Conservation (phyloP, 2,797 vertebrate genomes). For the Acanthornis magna region DNA sequence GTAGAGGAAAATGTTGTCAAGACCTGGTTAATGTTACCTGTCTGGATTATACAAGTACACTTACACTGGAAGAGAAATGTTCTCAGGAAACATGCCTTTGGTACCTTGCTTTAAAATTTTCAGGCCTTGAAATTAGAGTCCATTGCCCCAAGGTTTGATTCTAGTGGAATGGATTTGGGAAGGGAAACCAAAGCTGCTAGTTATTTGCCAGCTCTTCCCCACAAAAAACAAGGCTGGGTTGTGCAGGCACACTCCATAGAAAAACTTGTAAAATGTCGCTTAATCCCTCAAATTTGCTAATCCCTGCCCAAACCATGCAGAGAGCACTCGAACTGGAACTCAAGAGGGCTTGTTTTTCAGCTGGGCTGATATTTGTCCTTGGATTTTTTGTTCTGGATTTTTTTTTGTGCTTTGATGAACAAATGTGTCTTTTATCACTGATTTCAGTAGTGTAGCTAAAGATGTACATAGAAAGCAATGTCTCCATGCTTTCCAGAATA, state of each 20-base stretch:
- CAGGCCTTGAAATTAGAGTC: not conserved
- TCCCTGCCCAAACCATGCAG: not conserved
- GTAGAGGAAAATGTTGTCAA: not conserved
- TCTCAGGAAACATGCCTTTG: not conserved
- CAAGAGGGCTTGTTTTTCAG: not conserved
- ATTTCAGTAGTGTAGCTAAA: not conserved
- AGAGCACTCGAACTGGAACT: fast-evolving
- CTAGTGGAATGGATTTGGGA: not conserved
- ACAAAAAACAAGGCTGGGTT: not conserved
- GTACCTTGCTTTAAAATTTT: not conserved
- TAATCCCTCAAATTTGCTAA: fast-evolving
- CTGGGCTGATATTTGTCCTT: not conserved
- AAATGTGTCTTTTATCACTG: not conserved
- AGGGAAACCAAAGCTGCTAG: not conserved
- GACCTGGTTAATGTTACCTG: not conserved
- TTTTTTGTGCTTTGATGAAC: not conserved
- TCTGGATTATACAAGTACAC: not conserved
- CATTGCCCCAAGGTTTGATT: not conserved
- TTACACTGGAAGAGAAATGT: not conserved
- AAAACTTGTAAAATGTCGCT: not conserved
- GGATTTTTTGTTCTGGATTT: not conserved
- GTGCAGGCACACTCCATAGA: fast-evolving
- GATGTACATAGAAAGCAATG: not conserved
- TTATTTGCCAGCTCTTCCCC: not conserved
- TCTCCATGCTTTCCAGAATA: not conserved